phyloP scores from a whole-genome alignment of 2,888 invertebrate species.

The Meandrusa payeni region DNA sequence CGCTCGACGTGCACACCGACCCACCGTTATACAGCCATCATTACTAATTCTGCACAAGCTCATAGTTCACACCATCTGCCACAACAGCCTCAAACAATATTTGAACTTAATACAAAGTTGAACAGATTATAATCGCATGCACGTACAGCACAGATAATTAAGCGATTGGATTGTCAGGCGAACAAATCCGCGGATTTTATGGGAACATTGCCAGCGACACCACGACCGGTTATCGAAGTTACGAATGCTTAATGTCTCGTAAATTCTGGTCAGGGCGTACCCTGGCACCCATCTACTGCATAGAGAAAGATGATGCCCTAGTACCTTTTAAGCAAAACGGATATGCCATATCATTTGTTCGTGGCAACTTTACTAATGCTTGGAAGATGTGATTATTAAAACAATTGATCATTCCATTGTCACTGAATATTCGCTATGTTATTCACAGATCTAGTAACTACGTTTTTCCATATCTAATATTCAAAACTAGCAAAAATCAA shows the following conservation, averaged over 20 bases:
- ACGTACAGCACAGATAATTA: conserved; percentile 2
- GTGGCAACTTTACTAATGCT: too few relatives aligned
- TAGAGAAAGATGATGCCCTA: too few relatives aligned
- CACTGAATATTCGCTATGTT: too few relatives aligned
- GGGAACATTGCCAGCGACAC: conserved; percentile 52
- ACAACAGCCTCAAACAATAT: neutral
- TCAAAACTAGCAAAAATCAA: too few relatives aligned
- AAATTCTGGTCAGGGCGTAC: conserved; percentile 29
- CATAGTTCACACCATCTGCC: conserved; percentile 1
- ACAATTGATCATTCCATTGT: too few relatives aligned
- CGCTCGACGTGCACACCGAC: conserved; percentile 44
- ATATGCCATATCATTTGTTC: too few relatives aligned
- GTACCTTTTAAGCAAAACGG: too few relatives aligned
- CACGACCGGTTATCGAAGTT: conserved; percentile 45
- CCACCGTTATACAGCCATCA: conserved; percentile 50
- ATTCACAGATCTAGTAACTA: too few relatives aligned
- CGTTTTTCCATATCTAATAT: too few relatives aligned
- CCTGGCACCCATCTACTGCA: neutral
- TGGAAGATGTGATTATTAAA: too few relatives aligned
- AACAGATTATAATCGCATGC: conserved; percentile 11
- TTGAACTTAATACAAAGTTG: conserved; percentile 1
- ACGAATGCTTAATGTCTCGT: conserved; percentile 34
- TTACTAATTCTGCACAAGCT: conserved; percentile 39
- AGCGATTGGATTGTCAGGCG: conserved; percentile 27
- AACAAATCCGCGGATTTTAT: conserved; percentile 52